These are phyloP conservation scores for Calephelis nemesis DNA, from an alignment of 1,140 invertebrate species.

Conservation along the genomic window DNA sequence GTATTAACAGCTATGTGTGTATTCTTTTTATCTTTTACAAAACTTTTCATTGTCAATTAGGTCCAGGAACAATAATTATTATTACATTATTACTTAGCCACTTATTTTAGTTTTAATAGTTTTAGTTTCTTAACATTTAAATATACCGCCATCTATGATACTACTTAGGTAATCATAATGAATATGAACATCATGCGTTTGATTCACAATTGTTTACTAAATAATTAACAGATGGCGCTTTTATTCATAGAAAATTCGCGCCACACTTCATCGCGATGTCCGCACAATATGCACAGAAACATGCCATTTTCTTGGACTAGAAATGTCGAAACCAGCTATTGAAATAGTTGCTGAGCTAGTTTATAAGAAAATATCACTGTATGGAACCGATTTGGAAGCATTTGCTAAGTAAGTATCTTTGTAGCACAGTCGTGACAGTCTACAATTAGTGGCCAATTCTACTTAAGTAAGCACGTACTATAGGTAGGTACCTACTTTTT, in stretches of 20 bases:
- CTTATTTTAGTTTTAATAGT: too few relatives aligned
- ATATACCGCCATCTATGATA: slow-evolving; percentile 9
- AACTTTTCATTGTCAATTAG: too few relatives aligned
- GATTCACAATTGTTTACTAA: neutral
- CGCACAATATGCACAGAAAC: slow-evolving; percentile 71
- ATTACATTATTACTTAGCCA: too few relatives aligned
- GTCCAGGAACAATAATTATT: too few relatives aligned
- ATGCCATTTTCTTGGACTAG: slow-evolving; percentile 62
- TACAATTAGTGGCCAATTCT: too few relatives aligned
- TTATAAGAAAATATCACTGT: slow-evolving; percentile 73
- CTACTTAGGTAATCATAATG: neutral
- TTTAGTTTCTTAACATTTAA: neutral
- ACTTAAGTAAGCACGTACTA: too few relatives aligned
- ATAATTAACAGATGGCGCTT: slow-evolving; percentile 34
- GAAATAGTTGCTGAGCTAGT: slow-evolving; percentile 77
- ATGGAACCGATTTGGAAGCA: slow-evolving; percentile 77
- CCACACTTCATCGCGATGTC: slow-evolving; percentile 68
- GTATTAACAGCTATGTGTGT: too few relatives aligned
- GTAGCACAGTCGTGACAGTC: too few relatives aligned
- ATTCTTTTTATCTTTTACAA: too few relatives aligned
- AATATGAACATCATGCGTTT: neutral
- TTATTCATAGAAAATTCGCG: slow-evolving; percentile 71
- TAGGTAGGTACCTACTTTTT: too few relatives aligned
- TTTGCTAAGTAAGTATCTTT: slow-evolving; percentile 76
- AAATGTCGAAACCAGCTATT: slow-evolving; percentile 69